phyloP scores from a whole-genome alignment of 2,113 vertebrate species.

The Ascaphus truei region DNA sequence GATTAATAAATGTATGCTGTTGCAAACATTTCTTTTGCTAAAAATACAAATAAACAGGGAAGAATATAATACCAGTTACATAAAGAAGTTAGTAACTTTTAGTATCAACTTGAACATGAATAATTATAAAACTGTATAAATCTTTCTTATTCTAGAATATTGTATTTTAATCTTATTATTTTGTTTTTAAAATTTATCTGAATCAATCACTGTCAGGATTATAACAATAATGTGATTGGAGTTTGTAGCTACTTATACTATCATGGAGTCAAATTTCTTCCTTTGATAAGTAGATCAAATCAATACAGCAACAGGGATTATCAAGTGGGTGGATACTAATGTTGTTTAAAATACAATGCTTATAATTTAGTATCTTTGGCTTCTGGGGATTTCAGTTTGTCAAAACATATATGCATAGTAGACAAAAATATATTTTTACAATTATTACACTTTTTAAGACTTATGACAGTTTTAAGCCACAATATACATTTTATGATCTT shows the following conservation, averaged over 20 bases:
- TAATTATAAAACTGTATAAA: conserved; percentile 51
- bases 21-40: too few relatives aligned
- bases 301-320: conserved; percentile 55
- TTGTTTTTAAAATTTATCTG: conserved; percentile 66
- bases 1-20: too few relatives aligned
- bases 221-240: conserved; percentile 64
- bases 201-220: conserved; percentile 79
- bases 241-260: conserved; percentile 55
- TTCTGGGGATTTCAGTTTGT: too few relatives aligned
- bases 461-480: too few relatives aligned
- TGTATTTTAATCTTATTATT: conserved; percentile 73
- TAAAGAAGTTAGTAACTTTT: neutral
- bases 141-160: conserved; percentile 59
- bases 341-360: conserved; percentile 42
- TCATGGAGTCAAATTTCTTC: conserved; percentile 59
- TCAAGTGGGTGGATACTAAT: conserved; percentile 52
- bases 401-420: conserved; percentile 25
- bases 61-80: too few relatives aligned
- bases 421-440: too few relatives aligned
- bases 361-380: conserved; percentile 42
- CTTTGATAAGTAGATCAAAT: conserved; percentile 60
- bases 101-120: neutral
- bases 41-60: too few relatives aligned
- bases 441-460: too few relatives aligned
- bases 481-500: too few relatives aligned